Evolutionary conservation across 2,797 vertebrate genomes (phyloP).

Genomic region (Coregonus sp.): DNA sequence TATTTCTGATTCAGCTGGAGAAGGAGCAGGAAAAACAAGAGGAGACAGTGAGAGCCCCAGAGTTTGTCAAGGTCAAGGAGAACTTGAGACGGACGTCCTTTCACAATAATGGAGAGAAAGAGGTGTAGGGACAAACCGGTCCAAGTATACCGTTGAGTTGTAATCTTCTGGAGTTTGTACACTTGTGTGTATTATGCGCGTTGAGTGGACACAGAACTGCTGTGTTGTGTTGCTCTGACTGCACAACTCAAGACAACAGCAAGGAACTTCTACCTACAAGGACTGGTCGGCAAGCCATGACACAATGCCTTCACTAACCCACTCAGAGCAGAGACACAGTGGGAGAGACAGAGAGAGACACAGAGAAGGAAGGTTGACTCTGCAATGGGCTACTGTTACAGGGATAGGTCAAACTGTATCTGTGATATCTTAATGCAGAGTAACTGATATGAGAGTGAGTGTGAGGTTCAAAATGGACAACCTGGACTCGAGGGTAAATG

Average conservation of each 20-base stretch:
- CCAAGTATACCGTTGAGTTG: constrained; percentile 9
- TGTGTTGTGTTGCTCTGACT: constrained; percentile 32
- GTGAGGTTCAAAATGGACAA: background rate
- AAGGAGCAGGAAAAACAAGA: constrained; percentile 76
- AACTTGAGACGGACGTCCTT: constrained; percentile 87
- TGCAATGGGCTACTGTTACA: background rate
- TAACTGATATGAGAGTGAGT: background rate
- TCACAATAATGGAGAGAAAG: constrained; percentile 75
- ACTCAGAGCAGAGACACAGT: background rate
- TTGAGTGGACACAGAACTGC: constrained; percentile 1
- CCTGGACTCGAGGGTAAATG: too few species aligned
- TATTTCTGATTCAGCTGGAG: constrained; percentile 73
- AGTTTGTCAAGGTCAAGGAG: constrained; percentile 94
- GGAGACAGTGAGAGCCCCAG: constrained; percentile 81
- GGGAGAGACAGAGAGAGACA: background rate
- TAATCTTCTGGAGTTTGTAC: background rate
- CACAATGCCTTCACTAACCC: constrained; percentile 20
- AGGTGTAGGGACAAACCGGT: constrained; percentile 66
- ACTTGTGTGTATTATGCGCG: constrained; percentile 6
- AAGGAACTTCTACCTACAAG: constrained; percentile 53
- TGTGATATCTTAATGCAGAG: background rate
- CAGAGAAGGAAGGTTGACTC: background rate
- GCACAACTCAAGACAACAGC: constrained; percentile 35
- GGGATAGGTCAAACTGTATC: background rate
- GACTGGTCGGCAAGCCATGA: constrained; percentile 16